These are phyloP conservation scores for Pristis pectinata DNA, from an alignment of 2,797 vertebrate genomes.

Conservation along the genomic window DNA sequence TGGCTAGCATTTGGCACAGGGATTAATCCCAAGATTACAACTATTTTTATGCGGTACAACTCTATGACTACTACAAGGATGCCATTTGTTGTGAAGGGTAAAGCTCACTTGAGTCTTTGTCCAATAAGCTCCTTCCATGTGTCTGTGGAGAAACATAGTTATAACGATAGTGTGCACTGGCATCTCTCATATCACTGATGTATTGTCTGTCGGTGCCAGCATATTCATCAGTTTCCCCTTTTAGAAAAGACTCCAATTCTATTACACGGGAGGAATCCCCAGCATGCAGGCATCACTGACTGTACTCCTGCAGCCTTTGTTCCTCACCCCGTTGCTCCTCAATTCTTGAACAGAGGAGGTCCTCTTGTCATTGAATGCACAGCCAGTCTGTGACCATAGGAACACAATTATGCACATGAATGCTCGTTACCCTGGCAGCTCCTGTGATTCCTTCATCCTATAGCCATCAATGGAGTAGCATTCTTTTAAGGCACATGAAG, in stretches of 20 bases:
- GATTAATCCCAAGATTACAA: too few relatives aligned
- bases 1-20: too few relatives aligned
- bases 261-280: background rate
- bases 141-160: background rate
- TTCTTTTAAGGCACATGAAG: background rate
- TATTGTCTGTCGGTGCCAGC: background rate
- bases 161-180: background rate
- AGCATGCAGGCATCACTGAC: background rate
- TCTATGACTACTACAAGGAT: background rate
- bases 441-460: background rate
- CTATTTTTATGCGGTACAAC: too few relatives aligned
- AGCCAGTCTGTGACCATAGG: background rate
- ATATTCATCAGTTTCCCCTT: background rate
- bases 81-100: background rate
- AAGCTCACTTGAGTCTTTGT: background rate
- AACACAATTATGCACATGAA: background rate
- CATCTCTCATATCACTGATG: background rate
- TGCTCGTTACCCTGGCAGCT: slow-evolving; percentile 8
- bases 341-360: background rate
- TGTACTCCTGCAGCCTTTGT: background rate
- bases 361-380: background rate
- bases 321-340: background rate
- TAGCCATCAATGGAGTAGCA: background rate
- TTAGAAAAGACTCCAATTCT: slow-evolving; percentile 2
- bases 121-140: background rate